Evolutionary conservation across 2,888 invertebrate species (phyloP), one percentile per base, ranked within the genome.

Genomic region (Diarsia brunnea): DNA sequence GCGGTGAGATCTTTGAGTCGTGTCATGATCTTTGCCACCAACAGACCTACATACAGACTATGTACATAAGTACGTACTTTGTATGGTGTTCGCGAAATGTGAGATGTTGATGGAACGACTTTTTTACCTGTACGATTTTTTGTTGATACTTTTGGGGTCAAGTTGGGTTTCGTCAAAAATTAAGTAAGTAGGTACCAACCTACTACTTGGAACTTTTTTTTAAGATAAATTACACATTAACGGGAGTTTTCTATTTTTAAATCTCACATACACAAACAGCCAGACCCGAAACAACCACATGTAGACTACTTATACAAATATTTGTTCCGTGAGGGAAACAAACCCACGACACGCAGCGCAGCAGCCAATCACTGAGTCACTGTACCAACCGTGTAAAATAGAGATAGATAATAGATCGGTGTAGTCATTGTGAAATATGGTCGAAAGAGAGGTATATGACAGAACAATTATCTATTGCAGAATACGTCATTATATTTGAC

Each of bases 21-120:
- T 75, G 86, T 75, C 86, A 81, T 88, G 88, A 86, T 86, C 84
- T 86, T 78, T 86, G 84, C 81, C 77, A 84, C 75, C 70, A 73
- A 69, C 75, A 84, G 75, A 86, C 86, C 87, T 78, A 88, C 77
- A 79, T 84, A 73, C 61, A 65, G 58, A 38, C 53, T 64, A 63
- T 67, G 75, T 82, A n/a, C n/a, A n/a, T n/a, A 66, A 63, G 67
- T 66, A 69, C 14, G 31, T 55, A 71, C 31, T 61, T 74, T 27
- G 51, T 75, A 70, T 68, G 51, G 43, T 45, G 55, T 45, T 68
- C 27, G 19, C 43, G 31, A 64, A 63, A 47, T 55, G 14, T 21
- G 24, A 45, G 5, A 49, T 27, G 16, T 49, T 21, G 19, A 24
- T n/a, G 27, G 51, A 47, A 60, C 14, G 2, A 14, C 16, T 45